Conservation (phyloP, 2,797 vertebrate genomes). For the Pangasius sanitwongsei region DNA sequence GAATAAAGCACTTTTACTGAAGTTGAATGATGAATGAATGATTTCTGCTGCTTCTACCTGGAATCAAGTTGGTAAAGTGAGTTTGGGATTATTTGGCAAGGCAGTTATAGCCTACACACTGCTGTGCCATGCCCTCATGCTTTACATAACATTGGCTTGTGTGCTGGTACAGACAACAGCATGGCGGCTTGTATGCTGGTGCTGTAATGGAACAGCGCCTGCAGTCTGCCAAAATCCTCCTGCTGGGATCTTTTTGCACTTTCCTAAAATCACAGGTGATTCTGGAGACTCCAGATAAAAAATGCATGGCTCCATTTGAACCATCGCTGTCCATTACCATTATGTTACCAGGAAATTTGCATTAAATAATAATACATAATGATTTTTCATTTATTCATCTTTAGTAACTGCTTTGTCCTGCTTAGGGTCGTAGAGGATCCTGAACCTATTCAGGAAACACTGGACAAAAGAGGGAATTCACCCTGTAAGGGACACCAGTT, state of each 20-base stretch:
- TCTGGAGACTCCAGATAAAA: neutral
- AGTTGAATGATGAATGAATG: neutral
- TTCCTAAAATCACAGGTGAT: neutral
- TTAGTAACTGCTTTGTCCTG: neutral
- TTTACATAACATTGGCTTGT: neutral
- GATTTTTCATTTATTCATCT: neutral
- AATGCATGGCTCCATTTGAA: neutral
- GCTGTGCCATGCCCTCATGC: neutral
- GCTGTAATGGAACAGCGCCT: neutral
- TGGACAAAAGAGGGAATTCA: neutral
- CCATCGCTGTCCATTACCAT: neutral
- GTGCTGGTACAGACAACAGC: neutral
- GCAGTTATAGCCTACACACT: neutral
- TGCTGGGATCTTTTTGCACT: neutral
- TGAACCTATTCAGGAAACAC: neutral
- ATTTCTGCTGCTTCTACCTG: neutral
- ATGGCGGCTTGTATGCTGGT: neutral
- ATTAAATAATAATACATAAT: neutral
- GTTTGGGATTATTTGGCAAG: neutral
- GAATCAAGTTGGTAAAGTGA: neutral
- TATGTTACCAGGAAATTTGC: neutral
- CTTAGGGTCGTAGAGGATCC: neutral
- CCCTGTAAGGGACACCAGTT: neutral
- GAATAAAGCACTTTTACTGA: neutral
- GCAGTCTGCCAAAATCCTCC: neutral